These are phyloP conservation scores for Buathra laborator DNA, from an alignment of 2,888 invertebrate species.

Conservation along the genomic window DNA sequence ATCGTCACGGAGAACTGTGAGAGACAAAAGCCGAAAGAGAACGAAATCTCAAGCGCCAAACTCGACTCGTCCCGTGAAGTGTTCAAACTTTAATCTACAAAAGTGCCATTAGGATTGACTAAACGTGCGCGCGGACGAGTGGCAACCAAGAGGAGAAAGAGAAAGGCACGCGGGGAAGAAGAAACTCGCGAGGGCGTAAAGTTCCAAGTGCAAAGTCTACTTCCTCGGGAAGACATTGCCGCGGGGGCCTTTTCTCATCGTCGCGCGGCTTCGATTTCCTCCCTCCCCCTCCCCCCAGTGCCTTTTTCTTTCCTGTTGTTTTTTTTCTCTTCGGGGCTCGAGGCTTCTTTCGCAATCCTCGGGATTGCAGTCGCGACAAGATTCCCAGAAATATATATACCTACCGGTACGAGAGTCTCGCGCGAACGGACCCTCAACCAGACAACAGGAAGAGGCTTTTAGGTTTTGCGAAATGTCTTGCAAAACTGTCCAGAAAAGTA, in stretches of 20 bases:
- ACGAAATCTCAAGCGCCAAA: constrained; percentile 10
- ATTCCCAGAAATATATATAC: constrained; percentile 24
- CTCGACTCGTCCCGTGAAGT: constrained; percentile 72
- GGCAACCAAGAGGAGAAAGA: constrained; percentile 27
- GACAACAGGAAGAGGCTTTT: constrained; percentile 83
- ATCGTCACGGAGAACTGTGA: not conserved
- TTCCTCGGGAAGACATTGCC: constrained; percentile 64
- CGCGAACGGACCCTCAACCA: constrained; percentile 71
- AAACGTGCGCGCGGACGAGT: constrained; percentile 71
- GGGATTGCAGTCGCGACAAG: constrained; percentile 57
- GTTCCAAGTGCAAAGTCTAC: constrained; percentile 83
- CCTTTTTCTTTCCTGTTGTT: constrained; percentile 41
- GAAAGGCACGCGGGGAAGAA: constrained; percentile 50
- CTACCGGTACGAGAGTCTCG: constrained; percentile 11
- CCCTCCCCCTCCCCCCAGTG: not conserved
- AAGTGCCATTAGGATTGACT: constrained; percentile 81
- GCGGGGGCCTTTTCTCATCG: constrained; percentile 59
- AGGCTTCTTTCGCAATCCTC: constrained; percentile 68
- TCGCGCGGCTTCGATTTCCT: constrained; percentile 68
- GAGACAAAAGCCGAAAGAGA: constrained; percentile 20
- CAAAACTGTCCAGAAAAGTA: constrained; percentile 45
- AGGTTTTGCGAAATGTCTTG: constrained; percentile 67
- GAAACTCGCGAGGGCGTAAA: constrained; percentile 74
- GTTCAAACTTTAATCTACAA: constrained; percentile 81
- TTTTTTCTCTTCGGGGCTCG: constrained; percentile 67